A percentile compares a stretch with the other conserved stretches of the same genome.
Evolutionary conservation across 2,113 vertebrate genomes (phyloP).

Genomic region (Accipiter cooperii): DNA sequence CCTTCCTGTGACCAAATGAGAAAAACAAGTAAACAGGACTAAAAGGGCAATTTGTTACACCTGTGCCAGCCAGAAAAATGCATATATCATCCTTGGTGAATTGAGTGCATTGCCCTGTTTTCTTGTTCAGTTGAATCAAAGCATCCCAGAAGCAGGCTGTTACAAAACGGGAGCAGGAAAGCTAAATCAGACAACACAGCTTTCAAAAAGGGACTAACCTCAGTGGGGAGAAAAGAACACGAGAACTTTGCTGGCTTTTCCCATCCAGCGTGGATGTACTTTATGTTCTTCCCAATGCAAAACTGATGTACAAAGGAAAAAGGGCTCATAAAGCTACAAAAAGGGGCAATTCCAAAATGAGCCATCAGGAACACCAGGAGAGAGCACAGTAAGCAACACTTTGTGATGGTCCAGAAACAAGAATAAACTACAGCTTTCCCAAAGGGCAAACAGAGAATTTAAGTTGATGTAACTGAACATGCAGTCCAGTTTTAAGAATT

Average conservation of each 20-base stretch:
- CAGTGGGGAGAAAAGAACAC: background rate
- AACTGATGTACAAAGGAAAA: background rate
- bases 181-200: background rate
- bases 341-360: background rate
- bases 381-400: fast-evolving
- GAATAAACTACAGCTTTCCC: background rate
- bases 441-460: background rate
- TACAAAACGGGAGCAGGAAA: background rate
- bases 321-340: background rate
- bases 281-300: background rate
- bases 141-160: background rate
- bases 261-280: background rate
- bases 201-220: background rate
- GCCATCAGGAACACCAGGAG: background rate
- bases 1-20: background rate
- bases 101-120: background rate
- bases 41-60: background rate
- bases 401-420: background rate
- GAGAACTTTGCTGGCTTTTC: background rate
- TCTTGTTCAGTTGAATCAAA: slow-evolving; percentile 12
- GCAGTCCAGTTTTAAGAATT: background rate
- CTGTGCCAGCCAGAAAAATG: background rate
- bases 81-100: background rate
- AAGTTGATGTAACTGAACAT: background rate
- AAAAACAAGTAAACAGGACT: slow-evolving; percentile 16